phyloP scores from a whole-genome alignment of 2,888 invertebrate genomes.

The Chironomus tentans region DNA sequence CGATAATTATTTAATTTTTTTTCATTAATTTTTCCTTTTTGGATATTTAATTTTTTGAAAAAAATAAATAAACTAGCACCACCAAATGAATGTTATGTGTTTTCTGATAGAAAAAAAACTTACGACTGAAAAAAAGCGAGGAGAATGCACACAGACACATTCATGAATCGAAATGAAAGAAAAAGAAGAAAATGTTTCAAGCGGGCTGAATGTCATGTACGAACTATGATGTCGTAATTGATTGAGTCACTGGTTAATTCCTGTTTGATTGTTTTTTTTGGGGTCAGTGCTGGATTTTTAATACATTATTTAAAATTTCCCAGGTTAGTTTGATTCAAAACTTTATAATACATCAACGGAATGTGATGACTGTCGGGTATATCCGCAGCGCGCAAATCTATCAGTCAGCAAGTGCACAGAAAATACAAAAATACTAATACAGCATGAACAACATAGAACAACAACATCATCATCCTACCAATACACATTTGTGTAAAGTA shows the following conservation, averaged over 20 bases:
- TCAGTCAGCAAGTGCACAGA: constrained; percentile 26
- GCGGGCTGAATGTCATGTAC: neutral
- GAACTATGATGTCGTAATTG: constrained; percentile 15
- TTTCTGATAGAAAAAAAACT: constrained; percentile 27
- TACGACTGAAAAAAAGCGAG: constrained; percentile 26
- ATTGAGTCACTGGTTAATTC: neutral
- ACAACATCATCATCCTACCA: constrained; percentile 11
- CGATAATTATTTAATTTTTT: constrained; percentile 15
- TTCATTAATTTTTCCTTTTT: constrained; percentile 10
- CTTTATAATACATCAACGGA: too few relatives aligned
- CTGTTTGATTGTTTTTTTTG: too few relatives aligned
- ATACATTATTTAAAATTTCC: too few relatives aligned
- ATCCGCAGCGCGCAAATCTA: constrained; percentile 9
- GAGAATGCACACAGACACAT: constrained; percentile 26
- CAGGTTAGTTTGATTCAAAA: too few relatives aligned
- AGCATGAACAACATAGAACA: constrained; percentile 18
- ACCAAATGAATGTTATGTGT: constrained; percentile 24
- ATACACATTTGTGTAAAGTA: constrained; percentile 1
- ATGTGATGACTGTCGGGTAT: neutral
- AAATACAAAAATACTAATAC: constrained; percentile 7
- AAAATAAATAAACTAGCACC: constrained; percentile 27
- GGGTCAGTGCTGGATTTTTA: too few relatives aligned
- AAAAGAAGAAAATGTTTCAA: constrained; percentile 26
- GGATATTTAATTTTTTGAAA: constrained; percentile 16
- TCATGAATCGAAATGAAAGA: neutral